These are phyloP conservation scores for Rhinolophus sinicus DNA, from an alignment of 2,113 vertebrate genomes.

Conservation along the genomic window DNA sequence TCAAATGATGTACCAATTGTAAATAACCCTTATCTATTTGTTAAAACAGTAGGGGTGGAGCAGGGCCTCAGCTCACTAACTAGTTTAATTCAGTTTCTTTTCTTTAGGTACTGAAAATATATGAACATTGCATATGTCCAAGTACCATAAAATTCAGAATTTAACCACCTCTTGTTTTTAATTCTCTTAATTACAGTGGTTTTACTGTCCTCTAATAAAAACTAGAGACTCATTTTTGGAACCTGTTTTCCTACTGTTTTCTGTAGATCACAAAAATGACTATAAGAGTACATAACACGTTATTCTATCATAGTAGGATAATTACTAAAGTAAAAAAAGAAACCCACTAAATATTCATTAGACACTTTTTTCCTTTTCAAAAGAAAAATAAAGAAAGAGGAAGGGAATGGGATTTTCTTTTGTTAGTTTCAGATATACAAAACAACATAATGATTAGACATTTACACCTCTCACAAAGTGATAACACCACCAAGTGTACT, in stretches of 20 bases:
- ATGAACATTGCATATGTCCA: background rate
- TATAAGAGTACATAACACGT: background rate
- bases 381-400: background rate
- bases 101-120: background rate
- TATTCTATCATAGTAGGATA: constrained; percentile 19
- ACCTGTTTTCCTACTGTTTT: background rate
- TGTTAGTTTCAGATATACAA: background rate
- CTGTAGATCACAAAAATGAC: background rate
- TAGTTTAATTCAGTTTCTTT: background rate
- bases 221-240: background rate
- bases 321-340: background rate
- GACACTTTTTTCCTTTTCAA: background rate
- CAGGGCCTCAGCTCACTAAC: background rate
- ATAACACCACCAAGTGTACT: no score
- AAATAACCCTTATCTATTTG: background rate
- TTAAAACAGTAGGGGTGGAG: background rate
- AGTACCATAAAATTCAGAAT: background rate
- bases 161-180: background rate
- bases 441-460: no score
- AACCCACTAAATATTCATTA: background rate
- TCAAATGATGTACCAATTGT: background rate
- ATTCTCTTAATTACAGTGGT: background rate
- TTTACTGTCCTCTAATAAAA: background rate
- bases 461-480: no score
- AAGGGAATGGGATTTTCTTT: background rate